A percentile compares a stretch with the other conserved stretches of the same genome.
Evolutionary conservation across 2,888 invertebrate genomes (phyloP).

Genomic region (Andrena bucephala): DNA sequence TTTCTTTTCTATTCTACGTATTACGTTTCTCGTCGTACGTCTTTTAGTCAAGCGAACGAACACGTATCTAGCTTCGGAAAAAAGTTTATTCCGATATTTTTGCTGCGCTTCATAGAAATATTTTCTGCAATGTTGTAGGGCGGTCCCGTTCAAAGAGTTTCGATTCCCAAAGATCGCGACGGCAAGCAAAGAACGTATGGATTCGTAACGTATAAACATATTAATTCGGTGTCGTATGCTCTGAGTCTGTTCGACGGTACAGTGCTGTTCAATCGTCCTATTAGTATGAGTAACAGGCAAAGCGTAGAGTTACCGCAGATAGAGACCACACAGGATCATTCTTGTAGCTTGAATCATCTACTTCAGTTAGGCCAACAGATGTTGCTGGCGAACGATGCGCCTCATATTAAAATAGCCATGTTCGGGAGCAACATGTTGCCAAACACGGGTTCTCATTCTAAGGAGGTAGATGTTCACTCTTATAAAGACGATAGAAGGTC

Average conservation of each 20-base stretch:
- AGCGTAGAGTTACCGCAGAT: conserved; percentile 35
- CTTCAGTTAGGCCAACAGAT: conserved; percentile 76
- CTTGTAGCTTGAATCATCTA: conserved; percentile 63
- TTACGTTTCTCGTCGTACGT: not conserved
- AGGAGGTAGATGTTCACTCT: conserved; percentile 61
- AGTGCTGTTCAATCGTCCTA: conserved; percentile 88
- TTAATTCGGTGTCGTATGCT: conserved; percentile 91
- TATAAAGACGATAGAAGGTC: conserved; percentile 69
- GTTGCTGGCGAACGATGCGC: conserved; percentile 67
- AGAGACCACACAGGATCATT: conserved; percentile 44
- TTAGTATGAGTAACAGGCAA: conserved; percentile 73
- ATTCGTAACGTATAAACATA: conserved; percentile 92
- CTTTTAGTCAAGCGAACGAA: not conserved
- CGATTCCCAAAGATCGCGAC: conserved; percentile 91
- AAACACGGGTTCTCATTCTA: conserved; percentile 61
- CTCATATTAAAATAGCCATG: conserved; percentile 53
- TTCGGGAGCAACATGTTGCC: conserved; percentile 60
- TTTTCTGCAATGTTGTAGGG: conserved; percentile 86
- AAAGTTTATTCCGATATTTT: not conserved
- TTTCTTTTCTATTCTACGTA: not conserved
- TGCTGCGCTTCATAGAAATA: not conserved
- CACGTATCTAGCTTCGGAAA: not conserved
- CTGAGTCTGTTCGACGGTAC: conserved; percentile 91
- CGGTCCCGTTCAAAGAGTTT: conserved; percentile 92
- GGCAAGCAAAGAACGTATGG: conserved; percentile 91